Evolutionary conservation across 2,113 vertebrate species (phyloP).

Genomic region (Craseonycteris thonglongyai): DNA sequence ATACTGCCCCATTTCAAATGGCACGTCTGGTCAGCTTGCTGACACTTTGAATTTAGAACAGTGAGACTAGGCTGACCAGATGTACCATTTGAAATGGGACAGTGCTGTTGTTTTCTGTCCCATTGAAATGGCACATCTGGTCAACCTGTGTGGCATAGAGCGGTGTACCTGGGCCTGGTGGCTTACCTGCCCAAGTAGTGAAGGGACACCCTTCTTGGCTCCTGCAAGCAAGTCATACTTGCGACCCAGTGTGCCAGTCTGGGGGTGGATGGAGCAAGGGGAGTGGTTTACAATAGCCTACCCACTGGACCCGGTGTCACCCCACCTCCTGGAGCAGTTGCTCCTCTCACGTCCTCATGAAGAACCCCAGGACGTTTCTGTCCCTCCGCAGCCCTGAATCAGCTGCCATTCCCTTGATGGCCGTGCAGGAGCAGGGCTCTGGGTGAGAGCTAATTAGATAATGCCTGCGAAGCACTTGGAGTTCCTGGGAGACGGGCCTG

Average conservation of each 20-base stretch:
- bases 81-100: too few species aligned
- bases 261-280: background rate
- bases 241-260: background rate
- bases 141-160: background rate
- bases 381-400: background rate
- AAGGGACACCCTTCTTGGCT: background rate
- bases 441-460: slow-evolving; percentile 51
- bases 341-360: rapidly evolving
- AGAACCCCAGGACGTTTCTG: background rate
- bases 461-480: slow-evolving; percentile 11
- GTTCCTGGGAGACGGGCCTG: slow-evolving; percentile 6
- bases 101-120: too few species aligned
- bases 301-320: background rate
- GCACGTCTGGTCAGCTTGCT: too few species aligned
- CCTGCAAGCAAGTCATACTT: background rate
- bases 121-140: too few species aligned
- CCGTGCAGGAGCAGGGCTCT: background rate
- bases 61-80: too few species aligned
- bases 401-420: background rate
- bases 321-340: background rate
- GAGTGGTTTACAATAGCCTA: background rate
- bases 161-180: rapidly evolving
- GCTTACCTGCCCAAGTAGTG: background rate
- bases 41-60: too few species aligned
- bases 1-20: too few species aligned